Conservation (phyloP, 2,113 vertebrate genomes). For the Amia ocellicauda region DNA sequence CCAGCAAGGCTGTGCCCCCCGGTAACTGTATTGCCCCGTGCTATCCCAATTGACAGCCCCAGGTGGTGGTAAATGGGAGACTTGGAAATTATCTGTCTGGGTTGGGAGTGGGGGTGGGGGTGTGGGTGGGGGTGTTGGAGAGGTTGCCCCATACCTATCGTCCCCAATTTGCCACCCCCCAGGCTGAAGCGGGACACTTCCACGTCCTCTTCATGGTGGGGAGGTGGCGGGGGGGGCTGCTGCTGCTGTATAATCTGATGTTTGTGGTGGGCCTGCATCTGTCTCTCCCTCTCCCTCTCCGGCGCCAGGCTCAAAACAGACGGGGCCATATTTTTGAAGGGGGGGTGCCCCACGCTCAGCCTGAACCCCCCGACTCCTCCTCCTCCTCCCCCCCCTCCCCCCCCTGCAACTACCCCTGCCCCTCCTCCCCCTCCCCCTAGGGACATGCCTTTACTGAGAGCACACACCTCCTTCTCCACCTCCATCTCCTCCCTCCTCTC, state of each 20-base stretch:
- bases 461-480: constrained; percentile 75
- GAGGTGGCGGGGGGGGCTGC: constrained; percentile 49
- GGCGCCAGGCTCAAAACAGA: constrained; percentile 47
- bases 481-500: constrained; percentile 66
- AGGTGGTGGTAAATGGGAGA: too few relatives aligned
- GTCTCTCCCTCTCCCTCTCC: constrained; percentile 36
- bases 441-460: constrained; percentile 75
- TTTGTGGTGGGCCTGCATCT: too few relatives aligned
- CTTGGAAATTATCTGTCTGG: too few relatives aligned
- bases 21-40: too few relatives aligned
- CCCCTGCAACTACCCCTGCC: too few relatives aligned
- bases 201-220: constrained; percentile 62
- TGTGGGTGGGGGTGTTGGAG: constrained; percentile 49
- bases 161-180: constrained; percentile 38
- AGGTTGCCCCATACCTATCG: constrained; percentile 45
- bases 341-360: constrained; percentile 42
- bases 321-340: constrained; percentile 42
- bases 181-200: constrained; percentile 60
- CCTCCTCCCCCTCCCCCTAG: constrained; percentile 46
- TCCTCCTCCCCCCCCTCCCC: too few relatives aligned
- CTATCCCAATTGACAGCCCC: too few relatives aligned
- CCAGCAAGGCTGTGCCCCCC: too few relatives aligned
- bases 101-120: constrained; percentile 50
- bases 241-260: too few relatives aligned
- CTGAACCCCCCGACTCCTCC: constrained; percentile 29